These are phyloP conservation scores for Eulemur macaco DNA, from an alignment of 2,113 vertebrate species.

Conservation along the genomic window DNA sequence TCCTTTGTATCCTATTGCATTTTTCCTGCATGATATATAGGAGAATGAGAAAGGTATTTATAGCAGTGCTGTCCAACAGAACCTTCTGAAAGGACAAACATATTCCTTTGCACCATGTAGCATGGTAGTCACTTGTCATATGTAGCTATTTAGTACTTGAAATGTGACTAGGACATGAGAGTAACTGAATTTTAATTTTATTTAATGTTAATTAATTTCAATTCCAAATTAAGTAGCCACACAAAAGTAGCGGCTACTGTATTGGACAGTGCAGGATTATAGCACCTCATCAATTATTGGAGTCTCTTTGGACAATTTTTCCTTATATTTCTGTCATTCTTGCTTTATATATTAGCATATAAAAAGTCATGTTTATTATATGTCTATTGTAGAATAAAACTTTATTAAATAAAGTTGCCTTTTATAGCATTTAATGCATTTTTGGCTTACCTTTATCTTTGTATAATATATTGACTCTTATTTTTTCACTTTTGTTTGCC, in stretches of 20 bases:
- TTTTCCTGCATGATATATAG: background rate
- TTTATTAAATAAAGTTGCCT: background rate
- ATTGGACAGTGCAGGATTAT: background rate
- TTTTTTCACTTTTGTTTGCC: background rate
- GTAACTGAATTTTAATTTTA: background rate
- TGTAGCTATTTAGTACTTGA: background rate
- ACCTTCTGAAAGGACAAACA: background rate
- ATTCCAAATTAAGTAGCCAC: background rate
- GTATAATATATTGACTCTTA: background rate
- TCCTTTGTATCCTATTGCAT: background rate
- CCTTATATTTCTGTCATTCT: background rate
- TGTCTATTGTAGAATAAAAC: background rate
- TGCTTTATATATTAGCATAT: background rate
- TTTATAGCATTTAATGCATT: background rate
- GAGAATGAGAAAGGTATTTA: background rate
- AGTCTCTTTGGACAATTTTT: background rate
- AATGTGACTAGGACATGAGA: background rate
- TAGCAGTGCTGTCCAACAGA: background rate
- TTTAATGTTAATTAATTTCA: background rate
- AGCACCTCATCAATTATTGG: background rate
- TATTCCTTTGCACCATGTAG: too few species aligned
- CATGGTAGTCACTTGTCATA: background rate
- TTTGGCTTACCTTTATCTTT: background rate
- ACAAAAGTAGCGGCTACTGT: background rate
- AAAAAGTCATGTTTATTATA: background rate